phyloP scores from a whole-genome alignment of 2,797 vertebrate genomes.

The Sciaenops ocellatus region DNA sequence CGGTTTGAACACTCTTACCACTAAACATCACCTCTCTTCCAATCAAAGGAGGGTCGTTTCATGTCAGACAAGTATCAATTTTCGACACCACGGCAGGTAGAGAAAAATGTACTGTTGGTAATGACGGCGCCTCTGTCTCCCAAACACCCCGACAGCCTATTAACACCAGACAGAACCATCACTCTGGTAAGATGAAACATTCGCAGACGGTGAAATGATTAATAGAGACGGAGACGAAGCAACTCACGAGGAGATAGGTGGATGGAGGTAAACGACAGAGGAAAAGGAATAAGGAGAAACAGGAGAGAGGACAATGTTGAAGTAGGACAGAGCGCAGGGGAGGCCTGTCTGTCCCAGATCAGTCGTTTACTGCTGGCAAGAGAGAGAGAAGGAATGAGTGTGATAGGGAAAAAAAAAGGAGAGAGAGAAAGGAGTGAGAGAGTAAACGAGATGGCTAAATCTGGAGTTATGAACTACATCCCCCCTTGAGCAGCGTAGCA shows the following conservation, averaged over 20 bases:
- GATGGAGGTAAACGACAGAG: constrained; percentile 52
- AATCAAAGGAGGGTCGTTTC: constrained; percentile 18
- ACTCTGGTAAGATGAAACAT: constrained; percentile 52
- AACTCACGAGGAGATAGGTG: constrained; percentile 34
- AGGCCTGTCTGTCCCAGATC: constrained; percentile 87
- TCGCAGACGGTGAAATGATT: constrained; percentile 31
- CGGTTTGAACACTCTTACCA: not conserved
- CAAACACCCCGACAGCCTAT: constrained; percentile 54
- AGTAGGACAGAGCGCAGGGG: constrained; percentile 88
- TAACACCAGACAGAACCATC: constrained; percentile 58
- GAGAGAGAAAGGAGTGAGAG: constrained; percentile 46
- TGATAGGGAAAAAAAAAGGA: constrained; percentile 29
- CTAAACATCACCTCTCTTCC: not conserved
- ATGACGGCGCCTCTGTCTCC: constrained; percentile 45
- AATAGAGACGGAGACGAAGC: constrained; percentile 29
- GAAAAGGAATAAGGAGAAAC: constrained; percentile 53
- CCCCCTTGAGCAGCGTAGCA: constrained; percentile 55
- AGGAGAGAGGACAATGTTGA: constrained; percentile 71
- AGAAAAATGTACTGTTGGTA: constrained; percentile 36
- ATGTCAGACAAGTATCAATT: constrained; percentile 35
- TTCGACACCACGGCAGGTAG: constrained; percentile 26
- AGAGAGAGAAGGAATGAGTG: constrained; percentile 61
- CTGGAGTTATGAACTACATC: constrained; percentile 76
- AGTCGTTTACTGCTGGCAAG: constrained; percentile 74
- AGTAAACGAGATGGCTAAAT: constrained; percentile 76